Conservation (phyloP, 2,797 vertebrate species). For the Capromys pilorides region DNA sequence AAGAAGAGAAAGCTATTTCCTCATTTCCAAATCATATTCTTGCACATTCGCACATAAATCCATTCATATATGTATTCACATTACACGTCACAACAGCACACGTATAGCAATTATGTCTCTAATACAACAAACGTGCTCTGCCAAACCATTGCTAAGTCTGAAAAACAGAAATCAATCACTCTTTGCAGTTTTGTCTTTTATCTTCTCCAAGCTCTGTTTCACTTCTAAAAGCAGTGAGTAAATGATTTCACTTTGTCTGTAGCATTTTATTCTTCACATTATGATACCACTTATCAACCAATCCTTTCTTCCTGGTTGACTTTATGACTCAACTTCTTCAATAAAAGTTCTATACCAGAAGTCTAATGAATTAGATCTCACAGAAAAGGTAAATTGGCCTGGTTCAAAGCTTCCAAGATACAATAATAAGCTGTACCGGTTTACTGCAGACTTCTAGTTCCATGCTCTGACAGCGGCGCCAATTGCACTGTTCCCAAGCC, state of each 20-base stretch:
- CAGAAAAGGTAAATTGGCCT: conserved; percentile 63
- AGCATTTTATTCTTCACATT: conserved; percentile 41
- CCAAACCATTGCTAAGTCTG: neutral
- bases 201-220: conserved; percentile 54
- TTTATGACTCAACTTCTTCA: conserved; percentile 29
- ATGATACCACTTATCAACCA: fast-evolving
- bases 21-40: neutral
- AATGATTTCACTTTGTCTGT: conserved; percentile 54
- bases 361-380: conserved; percentile 64
- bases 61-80: neutral
- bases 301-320: conserved; percentile 24
- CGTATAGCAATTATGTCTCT: neutral
- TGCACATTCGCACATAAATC: neutral
- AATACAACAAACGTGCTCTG: neutral
- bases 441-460: conserved; percentile 52
- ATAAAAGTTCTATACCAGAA: conserved; percentile 60
- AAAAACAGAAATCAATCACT: conserved; percentile 1
- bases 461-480: neutral
- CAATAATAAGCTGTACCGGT: conserved; percentile 9
- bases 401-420: conserved; percentile 53
- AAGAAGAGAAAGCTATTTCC: neutral
- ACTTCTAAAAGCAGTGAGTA: conserved; percentile 44
- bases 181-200: neutral
- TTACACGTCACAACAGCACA: too few relatives aligned
- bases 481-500: neutral